These are phyloP conservation scores for Caenorhabditis becei DNA, from an alignment of 2,888 invertebrate genomes.

Conservation along the genomic window DNA sequence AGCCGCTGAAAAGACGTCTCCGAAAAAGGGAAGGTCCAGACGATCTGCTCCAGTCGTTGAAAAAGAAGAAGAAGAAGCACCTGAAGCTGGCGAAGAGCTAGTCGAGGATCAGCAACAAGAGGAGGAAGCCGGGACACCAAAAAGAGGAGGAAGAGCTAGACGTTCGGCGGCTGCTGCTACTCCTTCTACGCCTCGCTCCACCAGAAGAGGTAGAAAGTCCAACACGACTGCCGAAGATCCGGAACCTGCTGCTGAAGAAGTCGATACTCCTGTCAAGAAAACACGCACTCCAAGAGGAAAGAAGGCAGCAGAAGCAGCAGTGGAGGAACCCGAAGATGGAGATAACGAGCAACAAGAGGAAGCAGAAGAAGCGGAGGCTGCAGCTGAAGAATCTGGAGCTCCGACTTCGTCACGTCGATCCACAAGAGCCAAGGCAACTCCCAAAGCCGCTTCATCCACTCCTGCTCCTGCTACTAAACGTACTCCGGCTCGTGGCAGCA, in stretches of 20 bases:
- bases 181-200: constrained; percentile 17
- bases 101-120: constrained; percentile 12
- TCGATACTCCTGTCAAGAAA: neutral
- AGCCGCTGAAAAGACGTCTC: neutral
- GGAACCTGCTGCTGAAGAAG: constrained; percentile 10
- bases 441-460: constrained; percentile 11
- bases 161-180: constrained; percentile 21
- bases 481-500: constrained; percentile 32
- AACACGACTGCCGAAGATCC: constrained; percentile 10
- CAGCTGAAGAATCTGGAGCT: neutral
- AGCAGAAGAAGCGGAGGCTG: constrained; percentile 19
- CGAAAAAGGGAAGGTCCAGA: neutral
- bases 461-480: constrained; percentile 15
- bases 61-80: neutral
- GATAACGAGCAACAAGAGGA: constrained; percentile 14
- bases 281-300: constrained; percentile 36
- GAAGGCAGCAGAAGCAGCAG: constrained; percentile 11
- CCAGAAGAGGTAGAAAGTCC: constrained; percentile 29
- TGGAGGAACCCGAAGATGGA: neutral
- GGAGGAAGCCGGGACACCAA: constrained; percentile 23
- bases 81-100: neutral
- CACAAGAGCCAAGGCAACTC: constrained; percentile 8
- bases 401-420: constrained; percentile 37
- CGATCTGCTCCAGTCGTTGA: neutral
- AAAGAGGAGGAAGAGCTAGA: constrained; percentile 18